Base-by-base conservation (phyloP, 2,113 vertebrate species). In the Bostrychus sinensis region DNA sequence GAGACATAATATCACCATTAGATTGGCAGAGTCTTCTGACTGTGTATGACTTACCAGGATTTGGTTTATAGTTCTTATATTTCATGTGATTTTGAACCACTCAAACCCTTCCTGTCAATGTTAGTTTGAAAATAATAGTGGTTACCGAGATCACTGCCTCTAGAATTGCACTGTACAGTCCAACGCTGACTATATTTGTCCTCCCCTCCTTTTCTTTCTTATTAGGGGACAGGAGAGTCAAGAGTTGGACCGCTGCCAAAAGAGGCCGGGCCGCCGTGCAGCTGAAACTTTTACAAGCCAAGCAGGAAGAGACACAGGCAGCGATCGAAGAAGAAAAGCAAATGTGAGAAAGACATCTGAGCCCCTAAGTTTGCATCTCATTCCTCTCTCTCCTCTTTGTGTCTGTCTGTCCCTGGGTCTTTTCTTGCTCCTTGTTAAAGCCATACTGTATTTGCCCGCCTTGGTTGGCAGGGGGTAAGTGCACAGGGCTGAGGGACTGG, bases 281-380 rank as follows among this genome's bases (percentile, higher is more conserved):
- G 90, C 87, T 89, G 86, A 91, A 89, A 92, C 83, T 88, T 91
- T 89, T 87, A 91, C 84, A 90, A 84, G 88, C 82, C 80, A 66
- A 90, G 85, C 89, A 91, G 89, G 89, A 91, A 90, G 85, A 90
- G 82, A 85, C 71, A 42, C 70, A 23, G 74, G 72, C 78, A 84
- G 72, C 70, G 62, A 77, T 72, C 64, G 30, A 75, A 77, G 77
- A 82, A 78, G 75, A 81, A 83, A 78, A 77, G 65, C 68, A 76
- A 82, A 77, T 84, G 74, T 66, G 77, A 87, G 84, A 77, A 55
- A 72, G 76, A 72, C 78, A 69, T 81, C 46, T 60, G 60, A 72
- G 63, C 51, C 45, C 32, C 50, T 30, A 62, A 41, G 43, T 56
- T 56, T 58, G 60, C 43, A 50, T 22, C 36, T 74, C 54, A 32